Evolutionary conservation across 1,140 invertebrate genomes (phyloP).

Genomic region (Drosophila parvula): DNA sequence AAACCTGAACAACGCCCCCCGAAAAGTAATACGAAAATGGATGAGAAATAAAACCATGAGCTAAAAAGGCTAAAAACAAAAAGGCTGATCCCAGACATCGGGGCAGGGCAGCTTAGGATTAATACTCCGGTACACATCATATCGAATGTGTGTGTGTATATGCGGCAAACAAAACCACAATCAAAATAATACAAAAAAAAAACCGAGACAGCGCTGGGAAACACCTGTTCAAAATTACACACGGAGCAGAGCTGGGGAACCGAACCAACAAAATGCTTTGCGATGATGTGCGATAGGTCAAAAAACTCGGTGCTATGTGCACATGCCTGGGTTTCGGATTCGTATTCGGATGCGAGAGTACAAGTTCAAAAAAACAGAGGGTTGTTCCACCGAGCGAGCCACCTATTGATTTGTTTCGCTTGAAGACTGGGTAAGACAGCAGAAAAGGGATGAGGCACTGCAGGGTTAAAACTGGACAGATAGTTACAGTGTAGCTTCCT

Average conservation of each 20-base stretch:
- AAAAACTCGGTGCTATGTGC: slow-evolving; percentile 42
- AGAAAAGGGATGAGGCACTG: neutral
- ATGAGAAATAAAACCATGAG: slow-evolving; percentile 17
- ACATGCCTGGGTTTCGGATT: slow-evolving; percentile 28
- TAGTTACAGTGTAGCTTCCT: slow-evolving; percentile 4
- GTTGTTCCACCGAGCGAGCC: slow-evolving; percentile 36
- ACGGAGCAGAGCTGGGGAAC: slow-evolving; percentile 5
- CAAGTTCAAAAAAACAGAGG: slow-evolving; percentile 31
- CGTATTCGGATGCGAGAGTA: slow-evolving; percentile 17
- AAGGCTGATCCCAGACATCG: slow-evolving; percentile 27
- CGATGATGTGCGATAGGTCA: slow-evolving; percentile 51
- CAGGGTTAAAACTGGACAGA: slow-evolving; percentile 25
- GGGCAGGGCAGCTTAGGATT: slow-evolving; percentile 39
- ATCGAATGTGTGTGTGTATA: slow-evolving; percentile 12
- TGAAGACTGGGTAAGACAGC: neutral
- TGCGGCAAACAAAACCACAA: slow-evolving; percentile 37
- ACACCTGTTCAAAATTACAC: slow-evolving; percentile 67
- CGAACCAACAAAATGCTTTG: slow-evolving; percentile 26
- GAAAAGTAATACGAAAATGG: slow-evolving; percentile 16
- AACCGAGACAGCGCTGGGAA: slow-evolving; percentile 14
- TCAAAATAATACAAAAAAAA: slow-evolving; percentile 1
- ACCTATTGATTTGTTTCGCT: slow-evolving; percentile 51
- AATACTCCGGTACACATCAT: slow-evolving; percentile 13
- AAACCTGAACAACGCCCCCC: slow-evolving; percentile 26
- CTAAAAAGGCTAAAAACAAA: slow-evolving; percentile 2